Evolutionary conservation across 2,113 vertebrate genomes (phyloP).

Genomic region (Okapia johnstoni): DNA sequence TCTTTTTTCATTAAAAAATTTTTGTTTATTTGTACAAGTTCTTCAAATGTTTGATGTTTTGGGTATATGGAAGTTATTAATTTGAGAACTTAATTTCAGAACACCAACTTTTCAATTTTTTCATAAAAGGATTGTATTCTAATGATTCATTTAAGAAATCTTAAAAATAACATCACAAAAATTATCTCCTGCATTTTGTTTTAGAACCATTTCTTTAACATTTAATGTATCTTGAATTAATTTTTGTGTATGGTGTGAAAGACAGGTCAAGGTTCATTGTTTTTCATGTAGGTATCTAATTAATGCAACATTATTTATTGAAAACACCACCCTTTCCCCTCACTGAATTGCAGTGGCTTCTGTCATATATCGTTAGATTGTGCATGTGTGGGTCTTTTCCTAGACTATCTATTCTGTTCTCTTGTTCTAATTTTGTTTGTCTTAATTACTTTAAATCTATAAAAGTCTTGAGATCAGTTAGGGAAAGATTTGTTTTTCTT

Average conservation of each 20-base stretch:
- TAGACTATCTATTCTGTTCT: neutral
- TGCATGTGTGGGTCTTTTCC: neutral
- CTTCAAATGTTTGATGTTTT: neutral
- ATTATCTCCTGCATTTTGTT: neutral
- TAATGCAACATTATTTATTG: neutral
- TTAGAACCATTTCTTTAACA: neutral
- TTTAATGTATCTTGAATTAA: neutral
- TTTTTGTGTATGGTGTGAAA: neutral
- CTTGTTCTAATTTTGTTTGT: neutral
- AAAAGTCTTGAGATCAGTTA: neutral
- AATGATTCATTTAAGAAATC: neutral
- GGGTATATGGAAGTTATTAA: neutral
- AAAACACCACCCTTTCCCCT: neutral
- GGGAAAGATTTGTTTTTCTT: neutral
- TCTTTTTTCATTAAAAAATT: neutral
- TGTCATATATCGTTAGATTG: neutral
- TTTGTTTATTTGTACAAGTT: neutral
- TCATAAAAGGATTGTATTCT: neutral
- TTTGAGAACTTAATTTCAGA: constrained; percentile 24
- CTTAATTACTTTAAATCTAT: neutral
- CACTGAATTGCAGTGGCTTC: neutral
- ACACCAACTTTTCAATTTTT: neutral
- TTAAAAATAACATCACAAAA: neutral
- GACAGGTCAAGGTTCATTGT: neutral
- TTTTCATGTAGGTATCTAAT: neutral